A percentile compares a stretch with the other conserved stretches of the same genome.
Evolutionary conservation across 1,140 invertebrate genomes (phyloP).

Genomic region (Amphibalanus amphitrite): DNA sequence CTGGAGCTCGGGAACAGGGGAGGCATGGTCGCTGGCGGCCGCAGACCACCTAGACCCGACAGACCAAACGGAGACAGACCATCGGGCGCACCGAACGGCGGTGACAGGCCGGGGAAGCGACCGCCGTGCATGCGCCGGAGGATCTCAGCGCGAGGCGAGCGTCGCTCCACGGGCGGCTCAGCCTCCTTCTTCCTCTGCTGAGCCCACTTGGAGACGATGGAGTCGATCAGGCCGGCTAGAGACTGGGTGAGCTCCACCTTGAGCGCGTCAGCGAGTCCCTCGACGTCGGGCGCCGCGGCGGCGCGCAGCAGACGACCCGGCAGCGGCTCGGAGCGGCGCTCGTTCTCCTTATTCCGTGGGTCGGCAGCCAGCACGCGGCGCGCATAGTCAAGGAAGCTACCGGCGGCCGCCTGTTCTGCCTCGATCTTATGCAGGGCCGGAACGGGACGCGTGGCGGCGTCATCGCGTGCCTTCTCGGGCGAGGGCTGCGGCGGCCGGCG

Average conservation of each 20-base stretch:
- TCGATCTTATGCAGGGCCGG: background rate
- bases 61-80: background rate
- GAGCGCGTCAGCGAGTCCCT: conserved; percentile 67
- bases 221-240: conserved; percentile 67
- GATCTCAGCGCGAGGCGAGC: conserved; percentile 27
- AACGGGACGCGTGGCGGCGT: background rate
- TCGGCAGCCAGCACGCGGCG: background rate
- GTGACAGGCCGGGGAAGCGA: background rate
- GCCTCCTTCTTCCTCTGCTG: conserved; percentile 39
- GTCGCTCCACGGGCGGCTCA: conserved; percentile 34
- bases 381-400: background rate
- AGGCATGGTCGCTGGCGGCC: background rate
- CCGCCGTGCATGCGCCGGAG: background rate
- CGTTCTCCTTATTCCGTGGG: background rate
- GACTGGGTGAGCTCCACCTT: conserved; percentile 77
- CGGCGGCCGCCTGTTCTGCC: background rate
- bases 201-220: conserved; percentile 40
- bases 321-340: background rate
- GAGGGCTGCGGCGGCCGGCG: conserved; percentile 11
- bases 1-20: background rate
- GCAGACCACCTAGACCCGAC: background rate
- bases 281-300: conserved; percentile 34
- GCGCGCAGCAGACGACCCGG: no score
- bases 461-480: background rate
- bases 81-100: conserved; percentile 12